Base-by-base conservation (phyloP, 2,888 invertebrate genomes). In the Anagyrus pseudococci region DNA sequence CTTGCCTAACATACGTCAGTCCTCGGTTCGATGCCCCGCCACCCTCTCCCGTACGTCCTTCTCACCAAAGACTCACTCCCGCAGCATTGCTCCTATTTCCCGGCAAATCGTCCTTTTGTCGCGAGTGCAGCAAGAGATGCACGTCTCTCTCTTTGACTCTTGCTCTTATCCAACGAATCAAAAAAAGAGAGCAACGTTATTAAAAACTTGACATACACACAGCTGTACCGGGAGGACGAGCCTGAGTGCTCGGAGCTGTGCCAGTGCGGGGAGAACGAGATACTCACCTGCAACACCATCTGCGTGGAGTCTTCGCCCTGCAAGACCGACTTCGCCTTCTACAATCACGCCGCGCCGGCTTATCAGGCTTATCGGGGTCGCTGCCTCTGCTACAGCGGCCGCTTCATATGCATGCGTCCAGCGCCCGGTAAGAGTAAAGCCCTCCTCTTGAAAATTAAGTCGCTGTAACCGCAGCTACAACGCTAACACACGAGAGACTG, bases 361-460 rank as follows among this genome's bases (percentile, higher is more conserved):
- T 94, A 93, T 83, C 93, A 93, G 82, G 94, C 94, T 8, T 93
- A 90, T 80, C 86, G 94, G 43, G 94, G 94, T 43, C 87, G 93
- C 64, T 95, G 95, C 82, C 88, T 94, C 73, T 95, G 94, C 83
- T 94, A 94, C 83, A 93, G 93, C 22, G 94, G 94, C 37, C 89
- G 91, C 68, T 94, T 95, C 82, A 94, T 94, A 83, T 94, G 94
- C 83, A 93, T 94, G 91, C 88, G 93, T 75, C 94, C 94, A 59
- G 85, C 87, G 67, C 87, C 88, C 67, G 87, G 88, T 85, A 83
- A 85, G 77, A 71, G 13, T 20, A 13, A 46, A 40, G 1, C 26
- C 47, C 7, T 4, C 33, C 48, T 47, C 50, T 47, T 40, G 23
- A n/a, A n/a, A 29, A 4, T 29, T 29, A 4, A 29, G 4, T 37